Evolutionary conservation across 2,113 vertebrate genomes (phyloP).

Genomic region (Strix aluco): DNA sequence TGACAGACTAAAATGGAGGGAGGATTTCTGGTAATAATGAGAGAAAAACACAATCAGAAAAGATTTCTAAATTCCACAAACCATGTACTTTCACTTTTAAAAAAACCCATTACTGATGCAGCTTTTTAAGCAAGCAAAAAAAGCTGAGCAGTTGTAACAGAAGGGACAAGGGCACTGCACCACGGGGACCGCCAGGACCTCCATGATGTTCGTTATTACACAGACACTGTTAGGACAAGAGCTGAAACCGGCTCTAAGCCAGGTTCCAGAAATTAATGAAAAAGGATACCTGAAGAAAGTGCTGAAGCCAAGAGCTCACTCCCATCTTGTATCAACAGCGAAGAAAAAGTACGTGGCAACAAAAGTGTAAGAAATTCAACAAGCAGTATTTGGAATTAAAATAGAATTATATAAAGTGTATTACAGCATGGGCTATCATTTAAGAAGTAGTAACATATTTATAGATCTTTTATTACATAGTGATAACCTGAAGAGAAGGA

Average conservation of each 20-base stretch:
- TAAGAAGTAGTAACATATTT: constrained; percentile 18
- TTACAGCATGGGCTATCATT: background rate
- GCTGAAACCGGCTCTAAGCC: background rate
- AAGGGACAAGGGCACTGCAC: background rate
- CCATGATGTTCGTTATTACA: background rate
- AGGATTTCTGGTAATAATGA: background rate
- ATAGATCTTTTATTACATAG: constrained; percentile 29
- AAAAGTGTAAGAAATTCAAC: background rate
- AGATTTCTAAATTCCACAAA: background rate
- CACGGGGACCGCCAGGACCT: background rate
- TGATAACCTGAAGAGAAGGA: background rate
- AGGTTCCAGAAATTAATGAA: background rate
- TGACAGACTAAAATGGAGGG: accelerated
- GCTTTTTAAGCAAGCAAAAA: background rate
- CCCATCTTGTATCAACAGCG: background rate
- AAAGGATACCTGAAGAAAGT: background rate
- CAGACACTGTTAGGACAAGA: background rate
- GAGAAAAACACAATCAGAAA: background rate
- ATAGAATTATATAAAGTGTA: constrained; percentile 18
- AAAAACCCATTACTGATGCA: background rate
- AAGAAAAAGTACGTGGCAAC: background rate
- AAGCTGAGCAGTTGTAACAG: background rate
- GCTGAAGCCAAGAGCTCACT: background rate
- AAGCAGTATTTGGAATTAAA: background rate
- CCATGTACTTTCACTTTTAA: background rate